These are phyloP conservation scores for Drosophila sp. DNA, from an alignment of 1,140 invertebrate genomes.

Conservation along the genomic window DNA sequence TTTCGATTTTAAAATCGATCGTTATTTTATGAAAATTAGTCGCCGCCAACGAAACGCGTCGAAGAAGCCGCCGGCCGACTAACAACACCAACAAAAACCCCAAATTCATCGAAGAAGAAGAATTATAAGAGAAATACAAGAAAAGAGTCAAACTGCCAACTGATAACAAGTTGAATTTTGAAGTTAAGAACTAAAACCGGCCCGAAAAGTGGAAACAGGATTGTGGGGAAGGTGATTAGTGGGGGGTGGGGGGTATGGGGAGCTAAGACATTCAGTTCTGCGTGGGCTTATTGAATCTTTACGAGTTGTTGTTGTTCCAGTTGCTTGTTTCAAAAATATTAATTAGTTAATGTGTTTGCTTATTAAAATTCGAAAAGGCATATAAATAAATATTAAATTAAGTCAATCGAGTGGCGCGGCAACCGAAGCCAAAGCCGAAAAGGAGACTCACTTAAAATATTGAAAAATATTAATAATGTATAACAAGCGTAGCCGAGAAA, in stretches of 20 bases:
- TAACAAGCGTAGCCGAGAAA: conserved; percentile 34
- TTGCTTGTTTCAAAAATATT: conserved; percentile 66
- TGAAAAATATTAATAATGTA: conserved; percentile 59
- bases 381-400: conserved; percentile 67
- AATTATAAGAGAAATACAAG: conserved; percentile 1
- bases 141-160: conserved; percentile 34
- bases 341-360: conserved; percentile 67
- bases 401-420: conserved; percentile 26
- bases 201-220: conserved; percentile 38
- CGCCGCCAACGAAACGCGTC: conserved; percentile 42
- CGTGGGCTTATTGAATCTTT: conserved; percentile 69
- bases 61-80: conserved; percentile 38
- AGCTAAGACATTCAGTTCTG: background rate
- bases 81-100: conserved; percentile 36
- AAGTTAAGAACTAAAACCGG: conserved; percentile 48
- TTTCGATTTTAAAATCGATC: conserved; percentile 72
- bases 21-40: conserved; percentile 80
- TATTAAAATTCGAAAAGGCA: conserved; percentile 51
- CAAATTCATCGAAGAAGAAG: conserved; percentile 24
- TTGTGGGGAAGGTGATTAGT: conserved; percentile 37
- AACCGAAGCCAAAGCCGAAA: background rate
- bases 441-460: conserved; percentile 29
- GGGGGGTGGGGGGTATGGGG: conserved; percentile 39
- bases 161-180: conserved; percentile 40
- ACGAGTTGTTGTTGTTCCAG: conserved; percentile 45